These are phyloP conservation scores for Athrips mouffetella DNA, from an alignment of 2,888 invertebrate species.

Conservation along the genomic window DNA sequence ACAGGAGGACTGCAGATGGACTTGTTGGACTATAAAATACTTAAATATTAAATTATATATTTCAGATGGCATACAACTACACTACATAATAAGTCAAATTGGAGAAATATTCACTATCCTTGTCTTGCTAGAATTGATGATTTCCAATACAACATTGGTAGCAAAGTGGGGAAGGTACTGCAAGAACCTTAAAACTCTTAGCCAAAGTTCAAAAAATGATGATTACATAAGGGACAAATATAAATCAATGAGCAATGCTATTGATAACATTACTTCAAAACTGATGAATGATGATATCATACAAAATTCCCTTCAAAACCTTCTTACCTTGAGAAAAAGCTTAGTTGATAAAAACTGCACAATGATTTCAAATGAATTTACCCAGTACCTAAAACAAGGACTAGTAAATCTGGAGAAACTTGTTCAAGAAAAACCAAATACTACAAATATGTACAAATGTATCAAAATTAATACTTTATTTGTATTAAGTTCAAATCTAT, in stretches of 20 bases:
- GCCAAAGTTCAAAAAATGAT: constrained; percentile 80
- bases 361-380: constrained; percentile 79
- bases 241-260: constrained; percentile 82
- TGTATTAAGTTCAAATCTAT: constrained; percentile 83
- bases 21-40: no score
- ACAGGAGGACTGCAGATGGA: no score
- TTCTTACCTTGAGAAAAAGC: constrained; percentile 60
- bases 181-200: constrained; percentile 83
- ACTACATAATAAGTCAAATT: constrained; percentile 75
- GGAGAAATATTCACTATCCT: constrained; percentile 83
- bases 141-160: constrained; percentile 51
- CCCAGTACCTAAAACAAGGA: constrained; percentile 81
- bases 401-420: constrained; percentile 80
- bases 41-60: no score
- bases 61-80: constrained; percentile 68
- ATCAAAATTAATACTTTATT: constrained; percentile 83
- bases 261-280: constrained; percentile 83
- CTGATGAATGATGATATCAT: constrained; percentile 85
- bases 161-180: constrained; percentile 87
- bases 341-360: constrained; percentile 66
- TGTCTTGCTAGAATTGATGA: constrained; percentile 81
- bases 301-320: constrained; percentile 72
- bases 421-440: constrained; percentile 70
- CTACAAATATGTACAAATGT: constrained; percentile 77
- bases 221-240: constrained; percentile 80